These are phyloP conservation scores for Protobothrops flavoviridis DNA, from an alignment of 2,113 vertebrate genomes.

Conservation along the genomic window DNA sequence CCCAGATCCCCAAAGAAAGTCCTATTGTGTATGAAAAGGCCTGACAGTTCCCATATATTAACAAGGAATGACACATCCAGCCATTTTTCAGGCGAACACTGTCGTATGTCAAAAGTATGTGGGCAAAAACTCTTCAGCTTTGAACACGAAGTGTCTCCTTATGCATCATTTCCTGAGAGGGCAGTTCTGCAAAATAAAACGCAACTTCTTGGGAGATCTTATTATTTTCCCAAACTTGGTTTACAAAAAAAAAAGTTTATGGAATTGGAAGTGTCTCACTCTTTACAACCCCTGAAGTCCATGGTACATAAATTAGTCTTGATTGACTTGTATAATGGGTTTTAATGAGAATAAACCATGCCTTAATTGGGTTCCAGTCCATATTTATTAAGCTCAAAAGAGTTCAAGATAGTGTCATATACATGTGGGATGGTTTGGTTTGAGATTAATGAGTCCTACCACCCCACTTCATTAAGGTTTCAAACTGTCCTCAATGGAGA, in stretches of 20 bases:
- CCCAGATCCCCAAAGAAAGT: slow-evolving; percentile 64
- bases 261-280: not conserved
- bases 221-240: not conserved
- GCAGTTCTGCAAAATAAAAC: not conserved
- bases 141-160: not conserved
- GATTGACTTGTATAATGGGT: not conserved
- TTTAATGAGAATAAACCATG: not conserved
- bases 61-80: slow-evolving; percentile 67
- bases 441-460: not conserved
- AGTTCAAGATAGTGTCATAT: not conserved
- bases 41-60: slow-evolving; percentile 60
- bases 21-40: slow-evolving; percentile 63
- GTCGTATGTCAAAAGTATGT: slow-evolving; percentile 9
- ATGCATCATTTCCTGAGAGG: not conserved
- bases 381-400: not conserved
- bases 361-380: not conserved
- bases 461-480: not conserved
- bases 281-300: not conserved
- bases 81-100: slow-evolving; percentile 53
- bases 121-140: slow-evolving; percentile 41
- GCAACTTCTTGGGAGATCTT: not conserved
- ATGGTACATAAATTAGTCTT: not conserved
- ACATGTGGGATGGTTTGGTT: not conserved
- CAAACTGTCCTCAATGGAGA: not conserved
- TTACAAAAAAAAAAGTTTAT: not conserved